phyloP scores from a whole-genome alignment of 2,888 invertebrate genomes.

The Ennomos erosarius region DNA sequence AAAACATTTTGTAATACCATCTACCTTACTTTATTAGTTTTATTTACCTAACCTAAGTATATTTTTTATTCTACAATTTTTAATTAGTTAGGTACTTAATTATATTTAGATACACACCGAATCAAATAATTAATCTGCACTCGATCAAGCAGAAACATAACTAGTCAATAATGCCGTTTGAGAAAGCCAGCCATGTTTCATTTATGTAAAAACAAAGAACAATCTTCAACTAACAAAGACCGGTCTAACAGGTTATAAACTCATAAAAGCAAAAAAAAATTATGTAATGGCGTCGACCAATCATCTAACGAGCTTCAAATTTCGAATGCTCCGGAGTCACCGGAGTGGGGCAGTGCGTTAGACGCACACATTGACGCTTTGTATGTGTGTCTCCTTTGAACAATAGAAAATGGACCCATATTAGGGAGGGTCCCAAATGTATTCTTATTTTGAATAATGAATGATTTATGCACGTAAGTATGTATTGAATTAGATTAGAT shows the following conservation, averaged over 20 bases:
- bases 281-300: constrained; percentile 61
- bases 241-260: constrained; percentile 42
- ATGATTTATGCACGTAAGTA: too few relatives aligned
- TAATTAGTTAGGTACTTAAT: too few relatives aligned
- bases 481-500: too few relatives aligned
- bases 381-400: constrained; percentile 23
- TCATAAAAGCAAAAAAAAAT: constrained; percentile 41
- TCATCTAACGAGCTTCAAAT: constrained; percentile 78
- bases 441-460: constrained; percentile 14
- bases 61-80: too few relatives aligned
- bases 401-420: constrained; percentile 27
- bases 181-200: constrained; percentile 37
- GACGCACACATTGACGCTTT: constrained; percentile 53
- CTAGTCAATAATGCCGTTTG: constrained; percentile 27
- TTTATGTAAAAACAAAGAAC: constrained; percentile 25
- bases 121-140: too few relatives aligned
- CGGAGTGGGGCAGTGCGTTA: constrained; percentile 63
- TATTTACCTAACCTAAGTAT: too few relatives aligned
- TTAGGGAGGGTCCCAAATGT: constrained; percentile 33
- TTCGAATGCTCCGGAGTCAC: constrained; percentile 72
- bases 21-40: too few relatives aligned
- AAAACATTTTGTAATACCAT: too few relatives aligned
- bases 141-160: constrained; percentile 16
- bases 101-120: too few relatives aligned
- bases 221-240: constrained; percentile 32